Evolutionary conservation across 2,797 vertebrate genomes (phyloP).

Genomic region (Rhyacichthys aspro): DNA sequence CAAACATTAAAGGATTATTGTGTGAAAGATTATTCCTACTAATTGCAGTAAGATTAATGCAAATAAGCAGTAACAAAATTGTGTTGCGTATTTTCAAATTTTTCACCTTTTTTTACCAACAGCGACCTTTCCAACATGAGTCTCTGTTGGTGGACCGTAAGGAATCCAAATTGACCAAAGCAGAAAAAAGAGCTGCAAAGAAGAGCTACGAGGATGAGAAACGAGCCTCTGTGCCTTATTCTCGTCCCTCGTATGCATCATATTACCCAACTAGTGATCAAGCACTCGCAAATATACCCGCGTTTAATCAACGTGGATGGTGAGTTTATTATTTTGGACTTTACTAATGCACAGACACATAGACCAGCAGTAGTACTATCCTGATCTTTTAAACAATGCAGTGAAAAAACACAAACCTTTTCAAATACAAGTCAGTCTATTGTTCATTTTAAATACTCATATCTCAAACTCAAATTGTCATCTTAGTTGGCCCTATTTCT

Average conservation of each 20-base stretch:
- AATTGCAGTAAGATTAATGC: background rate
- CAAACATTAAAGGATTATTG: no score
- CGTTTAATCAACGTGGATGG: constrained; percentile 94
- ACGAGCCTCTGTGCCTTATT: constrained; percentile 94
- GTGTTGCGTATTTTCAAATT: no score
- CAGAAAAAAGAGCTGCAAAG: constrained; percentile 98
- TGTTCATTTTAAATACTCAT: no score
- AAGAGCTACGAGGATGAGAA: constrained; percentile 99
- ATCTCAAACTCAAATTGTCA: no score
- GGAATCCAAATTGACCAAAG: constrained; percentile 97
- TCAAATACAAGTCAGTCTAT: no score
- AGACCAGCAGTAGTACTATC: background rate
- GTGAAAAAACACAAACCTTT: background rate
- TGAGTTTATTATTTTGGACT: constrained; percentile 31
- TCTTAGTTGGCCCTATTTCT: no score
- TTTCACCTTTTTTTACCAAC: no score
- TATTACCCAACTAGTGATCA: constrained; percentile 96
- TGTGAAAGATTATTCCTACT: no score
- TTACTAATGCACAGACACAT: background rate
- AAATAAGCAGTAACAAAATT: background rate
- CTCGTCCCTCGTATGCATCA: constrained; percentile 94
- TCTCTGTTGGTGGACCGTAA: constrained; percentile 96
- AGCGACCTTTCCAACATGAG: constrained; percentile 98
- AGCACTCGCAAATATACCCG: constrained; percentile 90
- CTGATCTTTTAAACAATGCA: no score